phyloP scores from a whole-genome alignment of 2,888 invertebrate species.

The Cantharis rustica region DNA sequence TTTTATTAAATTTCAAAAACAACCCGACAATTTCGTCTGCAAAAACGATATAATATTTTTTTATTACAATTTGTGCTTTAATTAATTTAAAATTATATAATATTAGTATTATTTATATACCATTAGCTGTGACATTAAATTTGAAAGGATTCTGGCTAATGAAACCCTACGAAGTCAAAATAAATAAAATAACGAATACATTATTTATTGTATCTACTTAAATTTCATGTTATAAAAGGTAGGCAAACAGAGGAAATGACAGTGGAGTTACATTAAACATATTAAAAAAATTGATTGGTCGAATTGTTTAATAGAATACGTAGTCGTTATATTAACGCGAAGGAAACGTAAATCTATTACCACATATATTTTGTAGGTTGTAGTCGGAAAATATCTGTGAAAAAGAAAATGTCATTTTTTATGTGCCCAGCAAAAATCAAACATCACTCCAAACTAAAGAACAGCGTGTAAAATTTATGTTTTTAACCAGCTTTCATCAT shows the following conservation, averaged over 20 bases:
- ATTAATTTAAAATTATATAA: not conserved
- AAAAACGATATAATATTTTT: not conserved
- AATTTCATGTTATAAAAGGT: not conserved
- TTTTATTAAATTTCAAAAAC: too few relatives aligned
- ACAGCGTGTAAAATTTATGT: slow-evolving; percentile 12
- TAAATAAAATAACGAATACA: not conserved
- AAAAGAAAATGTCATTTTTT: not conserved
- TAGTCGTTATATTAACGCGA: not conserved
- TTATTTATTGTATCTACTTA: not conserved
- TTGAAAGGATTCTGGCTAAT: not conserved
- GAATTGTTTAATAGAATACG: not conserved
- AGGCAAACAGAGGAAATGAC: not conserved
- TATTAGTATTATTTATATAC: not conserved
- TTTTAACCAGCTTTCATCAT: slow-evolving; percentile 14
- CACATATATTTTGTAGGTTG: not conserved
- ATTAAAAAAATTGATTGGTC: not conserved
- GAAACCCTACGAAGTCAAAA: not conserved
- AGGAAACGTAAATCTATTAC: not conserved
- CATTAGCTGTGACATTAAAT: not conserved
- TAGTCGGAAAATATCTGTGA: not conserved
- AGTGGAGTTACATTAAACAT: not conserved
- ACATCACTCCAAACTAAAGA: slow-evolving; percentile 3
- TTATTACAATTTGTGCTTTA: not conserved
- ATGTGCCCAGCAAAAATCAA: slow-evolving; percentile 7
- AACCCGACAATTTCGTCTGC: not conserved